Evolutionary conservation across 2,888 invertebrate species (phyloP).

Genomic region (Alloplasta piceator): DNA sequence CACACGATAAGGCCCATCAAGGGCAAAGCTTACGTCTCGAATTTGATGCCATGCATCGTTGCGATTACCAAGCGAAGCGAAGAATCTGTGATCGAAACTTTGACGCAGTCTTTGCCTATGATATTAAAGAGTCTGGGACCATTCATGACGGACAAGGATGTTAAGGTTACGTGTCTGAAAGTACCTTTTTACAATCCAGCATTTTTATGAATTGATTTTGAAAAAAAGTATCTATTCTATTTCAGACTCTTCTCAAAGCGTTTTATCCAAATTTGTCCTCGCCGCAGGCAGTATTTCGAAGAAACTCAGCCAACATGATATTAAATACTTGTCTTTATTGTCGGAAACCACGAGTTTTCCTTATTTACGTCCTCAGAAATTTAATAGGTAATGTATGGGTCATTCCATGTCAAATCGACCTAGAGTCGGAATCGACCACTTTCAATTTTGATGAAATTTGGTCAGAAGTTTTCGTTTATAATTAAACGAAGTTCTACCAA

Average conservation of each 20-base stretch:
- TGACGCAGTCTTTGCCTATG: slow-evolving; percentile 87
- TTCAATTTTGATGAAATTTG: too few species aligned
- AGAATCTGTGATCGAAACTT: slow-evolving; percentile 88
- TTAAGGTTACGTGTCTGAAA: slow-evolving; percentile 84
- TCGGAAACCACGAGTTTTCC: slow-evolving; percentile 87
- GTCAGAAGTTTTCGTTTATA: too few species aligned
- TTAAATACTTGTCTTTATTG: slow-evolving; percentile 92
- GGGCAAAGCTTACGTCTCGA: slow-evolving; percentile 90
- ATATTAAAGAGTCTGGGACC: slow-evolving; percentile 88
- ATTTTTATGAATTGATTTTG: too few species aligned
- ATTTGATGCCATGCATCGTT: slow-evolving; percentile 90
- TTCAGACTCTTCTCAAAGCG: slow-evolving; percentile 84
- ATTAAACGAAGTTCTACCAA: too few species aligned
- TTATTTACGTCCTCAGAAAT: slow-evolving; percentile 87
- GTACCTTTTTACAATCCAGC: too few species aligned
- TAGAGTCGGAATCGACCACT: too few species aligned
- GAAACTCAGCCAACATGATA: slow-evolving; percentile 92
- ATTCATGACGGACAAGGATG: slow-evolving; percentile 89
- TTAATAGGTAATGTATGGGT: too few species aligned
- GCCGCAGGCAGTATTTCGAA: slow-evolving; percentile 88
- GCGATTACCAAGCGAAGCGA: slow-evolving; percentile 89
- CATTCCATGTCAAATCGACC: too few species aligned
- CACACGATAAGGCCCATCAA: slow-evolving; percentile 91
- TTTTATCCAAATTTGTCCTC: slow-evolving; percentile 86
- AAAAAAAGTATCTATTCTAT: slow-evolving; percentile 16